Base-by-base conservation (phyloP, 2,113 vertebrate genomes). In the Anoura caudifer region DNA sequence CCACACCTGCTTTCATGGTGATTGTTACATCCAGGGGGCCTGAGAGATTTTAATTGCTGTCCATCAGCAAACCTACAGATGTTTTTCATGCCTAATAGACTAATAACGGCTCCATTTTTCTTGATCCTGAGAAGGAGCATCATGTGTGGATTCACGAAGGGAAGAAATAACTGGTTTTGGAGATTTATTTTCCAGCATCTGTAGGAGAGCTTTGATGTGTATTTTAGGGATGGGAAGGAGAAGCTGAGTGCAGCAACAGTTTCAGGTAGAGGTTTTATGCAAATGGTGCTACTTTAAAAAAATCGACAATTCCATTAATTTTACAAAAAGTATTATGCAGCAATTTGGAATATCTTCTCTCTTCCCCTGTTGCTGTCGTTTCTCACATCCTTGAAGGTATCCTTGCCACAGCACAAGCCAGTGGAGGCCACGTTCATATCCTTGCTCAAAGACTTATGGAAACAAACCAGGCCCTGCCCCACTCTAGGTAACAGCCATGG, bases 11-110 rank as follows among this genome's bases (percentile, higher is more conserved):
- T 31, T 72, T 94, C 80, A 65, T 65, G 7, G 47, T 45, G 4
- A 75, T 54, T 16, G 36, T 92, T 80, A 90, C 1, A 84, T 33
- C 52, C 41, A 45, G 24, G 73, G 38, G 24, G 50, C 22, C 50
- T 84, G 56, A 95, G n/a, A 75, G 45, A 93, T 89, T 86, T 95
- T 84, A 70, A 84, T 87, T 93, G 96, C 45, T 91, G 41, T 16
- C 28, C 24, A 84, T 90, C 63, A 88, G 76, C 16, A 79, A 89
- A 77, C 69, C 69, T 50, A 67, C 11, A 89, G n/a, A 54, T 54
- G 69, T 87, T 89, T 77, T 85, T 45, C 61, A 91, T 36, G 9
- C 16, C 26, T 87, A 63, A 67, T 16, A 86, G 65, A 92, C n/a
- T 94, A 94, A 36, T 45, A 69, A 82, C 38, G 65, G 45, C 22